Base-by-base conservation (phyloP, 2,797 vertebrate species). In the Anguilla anguilla region DNA sequence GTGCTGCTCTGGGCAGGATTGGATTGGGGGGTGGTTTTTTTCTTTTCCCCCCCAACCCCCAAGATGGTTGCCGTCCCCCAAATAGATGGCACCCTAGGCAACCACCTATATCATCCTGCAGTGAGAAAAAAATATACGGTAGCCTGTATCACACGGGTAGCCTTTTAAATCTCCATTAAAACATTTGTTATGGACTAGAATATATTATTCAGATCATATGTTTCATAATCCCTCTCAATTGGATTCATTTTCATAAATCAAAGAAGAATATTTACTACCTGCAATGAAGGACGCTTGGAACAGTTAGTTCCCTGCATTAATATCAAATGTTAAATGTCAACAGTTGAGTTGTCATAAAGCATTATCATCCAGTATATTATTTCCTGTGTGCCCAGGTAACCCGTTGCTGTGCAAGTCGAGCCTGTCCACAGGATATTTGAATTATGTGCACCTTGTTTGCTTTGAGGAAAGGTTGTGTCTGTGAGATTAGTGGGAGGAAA, bases 401-500 rank as follows among this genome's bases (percentile, higher is more conserved):
- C 22, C 81, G 1, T 15, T 31, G 51, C 25, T 25, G 39, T 11
- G 17, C 35, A 25, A n/a, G 35, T 46, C 11, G 59, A 67, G 22
- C 35, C 57, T 1, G 22, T 89, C 84, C 55, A 85, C 86, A 92
- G 91, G 89, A 86, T 84, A 84, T 28, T 25, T 86, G 55, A 28
- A 9, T 46, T 64, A 28, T 11, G 39, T 7, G 81, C 6, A 61
- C 28, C 83, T 53, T 17, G 7, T 51, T 31, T 35, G 74, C 74
- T 77, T 35, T 43, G 15, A 19, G 69, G 10, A 74, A 74, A 74
- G 28, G 10, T 39, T 67, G 55, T 9, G 84, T 67, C 6, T 67
- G 84, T 69, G 61, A 31, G 67, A 28, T 53, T 39, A 74, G 10
- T 72, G 10, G 67, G 19, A 67, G 35, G 1, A 83, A 77, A 79